Evolutionary conservation across 1,140 invertebrate genomes (phyloP).

Genomic region (Drosophila eugracilis): DNA sequence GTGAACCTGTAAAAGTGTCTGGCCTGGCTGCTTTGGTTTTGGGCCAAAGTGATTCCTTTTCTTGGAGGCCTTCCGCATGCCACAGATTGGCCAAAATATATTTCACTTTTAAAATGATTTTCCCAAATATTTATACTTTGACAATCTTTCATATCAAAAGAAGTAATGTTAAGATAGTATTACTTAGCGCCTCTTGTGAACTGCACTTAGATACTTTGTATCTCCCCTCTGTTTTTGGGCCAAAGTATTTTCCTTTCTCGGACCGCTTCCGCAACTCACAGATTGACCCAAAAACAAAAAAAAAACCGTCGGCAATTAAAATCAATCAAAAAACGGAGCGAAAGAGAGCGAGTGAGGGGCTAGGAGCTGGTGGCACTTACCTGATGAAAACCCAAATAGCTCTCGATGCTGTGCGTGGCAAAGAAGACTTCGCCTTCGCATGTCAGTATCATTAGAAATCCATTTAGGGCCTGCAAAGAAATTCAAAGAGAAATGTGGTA

Average conservation of each 20-base stretch:
- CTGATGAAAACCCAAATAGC: constrained; percentile 99
- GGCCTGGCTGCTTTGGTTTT: not conserved
- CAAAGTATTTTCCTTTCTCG: constrained; percentile 16
- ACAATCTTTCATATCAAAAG: no score
- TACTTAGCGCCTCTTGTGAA: not conserved
- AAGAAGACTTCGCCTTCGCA: constrained; percentile 99
- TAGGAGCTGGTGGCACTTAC: constrained; percentile 87
- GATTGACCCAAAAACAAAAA: constrained; percentile 50
- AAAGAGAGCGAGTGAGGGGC: constrained; percentile 7
- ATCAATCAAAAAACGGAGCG: constrained; percentile 66
- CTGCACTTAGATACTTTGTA: not conserved
- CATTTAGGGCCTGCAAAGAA: constrained; percentile 96
- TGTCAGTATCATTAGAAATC: constrained; percentile 98
- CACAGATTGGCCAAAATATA: no score
- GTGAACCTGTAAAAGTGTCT: not conserved
- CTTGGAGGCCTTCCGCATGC: not conserved
- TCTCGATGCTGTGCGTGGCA: constrained; percentile 99
- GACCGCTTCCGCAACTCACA: constrained; percentile 39
- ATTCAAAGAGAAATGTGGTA: constrained; percentile 50
- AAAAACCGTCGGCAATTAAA: constrained; percentile 67
- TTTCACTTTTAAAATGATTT: no score
- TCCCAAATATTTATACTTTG: no score
- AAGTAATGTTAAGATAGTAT: no score
- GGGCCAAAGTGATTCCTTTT: not conserved
- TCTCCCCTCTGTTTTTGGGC: not conserved